phyloP scores from a whole-genome alignment of 2,113 vertebrate species.

The Poicephalus gulielmi region DNA sequence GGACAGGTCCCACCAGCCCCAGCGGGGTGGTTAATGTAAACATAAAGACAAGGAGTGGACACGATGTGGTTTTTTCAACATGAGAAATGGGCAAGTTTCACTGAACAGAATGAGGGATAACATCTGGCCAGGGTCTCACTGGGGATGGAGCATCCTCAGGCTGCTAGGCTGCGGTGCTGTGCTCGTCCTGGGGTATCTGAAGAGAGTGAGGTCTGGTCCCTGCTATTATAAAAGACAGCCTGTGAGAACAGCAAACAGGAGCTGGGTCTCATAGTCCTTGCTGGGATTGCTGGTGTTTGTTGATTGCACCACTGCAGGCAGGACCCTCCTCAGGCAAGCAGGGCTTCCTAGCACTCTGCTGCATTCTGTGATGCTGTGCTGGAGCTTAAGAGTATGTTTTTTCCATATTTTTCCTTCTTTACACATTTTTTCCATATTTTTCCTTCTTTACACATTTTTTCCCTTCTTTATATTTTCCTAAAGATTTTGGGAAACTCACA shows the following conservation, averaged over 20 bases:
- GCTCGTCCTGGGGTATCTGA: fast-evolving
- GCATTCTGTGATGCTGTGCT: not conserved
- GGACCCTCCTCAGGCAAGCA: not conserved
- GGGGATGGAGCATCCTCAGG: not conserved
- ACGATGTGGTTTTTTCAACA: not conserved
- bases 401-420: not conserved
- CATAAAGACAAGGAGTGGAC: not conserved
- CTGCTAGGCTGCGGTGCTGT: not conserved
- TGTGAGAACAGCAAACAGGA: not conserved
- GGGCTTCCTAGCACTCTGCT: not conserved
- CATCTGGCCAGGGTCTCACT: not conserved
- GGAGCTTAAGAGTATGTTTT: not conserved
- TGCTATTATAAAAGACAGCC: not conserved
- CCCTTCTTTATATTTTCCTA: not conserved
- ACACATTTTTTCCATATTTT: not conserved
- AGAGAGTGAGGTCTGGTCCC: not conserved
- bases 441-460: not conserved
- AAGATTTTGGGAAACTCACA: not conserved
- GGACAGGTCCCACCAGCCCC: not conserved
- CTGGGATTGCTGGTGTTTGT: no score
- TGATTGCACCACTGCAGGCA: not conserved
- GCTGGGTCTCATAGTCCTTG: not conserved
- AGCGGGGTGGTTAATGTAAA: not conserved
- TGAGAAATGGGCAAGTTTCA: not conserved
- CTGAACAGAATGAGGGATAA: not conserved